Base-by-base conservation (phyloP, 2,888 invertebrate genomes). In the Deilephila elpenor region DNA sequence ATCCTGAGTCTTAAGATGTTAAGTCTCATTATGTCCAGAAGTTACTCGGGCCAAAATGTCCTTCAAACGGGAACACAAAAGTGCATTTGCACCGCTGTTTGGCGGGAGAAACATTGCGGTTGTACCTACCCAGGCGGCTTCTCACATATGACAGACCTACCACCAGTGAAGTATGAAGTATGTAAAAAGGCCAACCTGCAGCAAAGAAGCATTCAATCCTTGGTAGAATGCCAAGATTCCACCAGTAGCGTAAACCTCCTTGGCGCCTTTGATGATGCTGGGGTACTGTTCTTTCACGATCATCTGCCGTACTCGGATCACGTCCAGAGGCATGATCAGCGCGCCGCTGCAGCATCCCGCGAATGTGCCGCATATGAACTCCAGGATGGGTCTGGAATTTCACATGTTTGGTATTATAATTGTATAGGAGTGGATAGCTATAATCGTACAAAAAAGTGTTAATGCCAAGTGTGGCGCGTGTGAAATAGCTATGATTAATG, bases 251-350 rank as follows among this genome's bases (percentile, higher is more conserved):
- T 92, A 94, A 1, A 94, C 93, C 1, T 79, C 82, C 25, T 64
- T 79, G 0, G 91, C 90, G 0, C 93, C 93, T 0, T 83, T 86
- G 0, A 88, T 3, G 0, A 93, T 1, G 0, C 91, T 91, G 0
- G 75, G 83, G 77, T 94, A 94, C 75, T 93, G 94, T 0, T 88
- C 82, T 73, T 88, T 87, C 17, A 88, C 86, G 0, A 94, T n/a
- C 82, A 93, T 92, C 78, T 94, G 94, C 0, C 94, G 83, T 0
- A 92, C 88, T 56, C 94, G 83, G 34, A 94, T 88, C 62, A 94
- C 93, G 74, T 94, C 94, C 14, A 94, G 71, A 0, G 94, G 94
- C 0, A 86, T 78, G 8, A 88, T 87, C 0, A 93, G 70, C 0
- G 87, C 77, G 0, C 91, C 88, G 53, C 87, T 87, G 44, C 79